These are phyloP conservation scores for Chiroxiphia lanceolata DNA, from an alignment of 2,797 vertebrate genomes.

Conservation along the genomic window DNA sequence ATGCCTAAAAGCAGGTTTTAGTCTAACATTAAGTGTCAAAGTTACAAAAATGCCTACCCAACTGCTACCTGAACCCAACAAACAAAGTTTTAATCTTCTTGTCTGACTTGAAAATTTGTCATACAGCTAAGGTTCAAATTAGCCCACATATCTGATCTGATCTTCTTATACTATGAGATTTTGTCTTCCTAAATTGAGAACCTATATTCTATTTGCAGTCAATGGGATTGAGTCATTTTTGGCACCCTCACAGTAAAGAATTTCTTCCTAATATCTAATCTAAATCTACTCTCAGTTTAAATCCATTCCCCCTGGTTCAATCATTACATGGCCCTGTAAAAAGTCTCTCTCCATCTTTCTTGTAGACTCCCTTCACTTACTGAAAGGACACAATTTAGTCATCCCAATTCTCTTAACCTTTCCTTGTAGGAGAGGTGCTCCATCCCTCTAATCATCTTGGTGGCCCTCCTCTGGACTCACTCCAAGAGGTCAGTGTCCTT, in stretches of 20 bases:
- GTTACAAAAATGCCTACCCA: background rate
- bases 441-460: background rate
- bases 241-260: background rate
- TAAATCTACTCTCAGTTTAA: background rate
- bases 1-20: background rate
- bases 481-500: background rate
- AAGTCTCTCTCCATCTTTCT: background rate
- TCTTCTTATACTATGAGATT: background rate
- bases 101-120: background rate
- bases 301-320: background rate
- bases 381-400: background rate
- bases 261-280: background rate
- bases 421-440: background rate
- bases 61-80: background rate
- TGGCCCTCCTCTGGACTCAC: background rate
- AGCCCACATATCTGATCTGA: background rate
- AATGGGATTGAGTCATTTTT: background rate
- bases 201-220: background rate
- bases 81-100: background rate
- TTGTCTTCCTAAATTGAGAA: background rate
- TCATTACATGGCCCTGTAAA: background rate
- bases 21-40: background rate
- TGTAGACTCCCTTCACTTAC: background rate
- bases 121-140: background rate
- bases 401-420: background rate